Evolutionary conservation across 2,797 vertebrate species (phyloP).

Genomic region (Labeo calbasu): DNA sequence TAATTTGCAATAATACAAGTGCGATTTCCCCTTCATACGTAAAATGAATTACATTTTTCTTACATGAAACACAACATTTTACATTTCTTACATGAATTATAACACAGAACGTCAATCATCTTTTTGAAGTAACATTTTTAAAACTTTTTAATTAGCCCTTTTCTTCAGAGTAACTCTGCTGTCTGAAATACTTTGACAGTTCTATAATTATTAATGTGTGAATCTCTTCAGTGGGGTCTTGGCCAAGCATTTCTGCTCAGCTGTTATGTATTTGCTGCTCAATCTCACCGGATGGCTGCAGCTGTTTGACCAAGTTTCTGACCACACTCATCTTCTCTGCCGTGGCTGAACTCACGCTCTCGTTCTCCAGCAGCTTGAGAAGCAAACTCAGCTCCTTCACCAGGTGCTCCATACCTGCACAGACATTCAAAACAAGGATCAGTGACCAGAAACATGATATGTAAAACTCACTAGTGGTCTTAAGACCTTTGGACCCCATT

Average conservation of each 20-base stretch:
- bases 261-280: constrained; percentile 25
- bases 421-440: constrained; percentile 34
- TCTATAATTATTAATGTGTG: neutral
- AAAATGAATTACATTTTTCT: neutral
- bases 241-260: neutral
- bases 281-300: constrained; percentile 83
- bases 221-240: neutral
- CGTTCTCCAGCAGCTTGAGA: constrained; percentile 93
- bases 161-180: neutral
- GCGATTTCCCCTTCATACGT: neutral
- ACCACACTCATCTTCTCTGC: constrained; percentile 91
- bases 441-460: constrained; percentile 54
- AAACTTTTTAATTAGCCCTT: neutral
- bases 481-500: neutral
- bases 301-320: constrained; percentile 87
- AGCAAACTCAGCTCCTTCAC: constrained; percentile 88
- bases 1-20: too few species aligned
- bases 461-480: neutral
- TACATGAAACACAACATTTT: too few species aligned
- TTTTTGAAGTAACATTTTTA: neutral
- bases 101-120: neutral
- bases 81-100: too few species aligned
- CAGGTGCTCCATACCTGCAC: constrained; percentile 88
- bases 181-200: neutral
- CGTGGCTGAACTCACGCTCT: constrained; percentile 89